Conservation (phyloP, 2,888 invertebrate species). For the Ophion costatus region DNA sequence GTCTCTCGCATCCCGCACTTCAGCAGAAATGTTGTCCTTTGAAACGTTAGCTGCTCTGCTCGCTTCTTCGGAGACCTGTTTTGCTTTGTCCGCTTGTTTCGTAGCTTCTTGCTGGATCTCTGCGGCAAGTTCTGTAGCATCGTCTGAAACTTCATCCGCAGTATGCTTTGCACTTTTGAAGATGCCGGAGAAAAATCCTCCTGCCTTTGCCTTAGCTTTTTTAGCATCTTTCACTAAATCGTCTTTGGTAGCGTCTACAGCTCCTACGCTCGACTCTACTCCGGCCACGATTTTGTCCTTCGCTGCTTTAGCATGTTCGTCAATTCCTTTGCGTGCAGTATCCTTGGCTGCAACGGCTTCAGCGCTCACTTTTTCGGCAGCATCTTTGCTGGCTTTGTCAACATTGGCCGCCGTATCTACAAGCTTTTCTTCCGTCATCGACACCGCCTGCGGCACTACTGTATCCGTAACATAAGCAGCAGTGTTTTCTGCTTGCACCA, state of each 20-base stretch:
- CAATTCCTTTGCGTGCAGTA: conserved; percentile 57
- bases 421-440: conserved; percentile 71
- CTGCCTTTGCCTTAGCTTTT: conserved; percentile 84
- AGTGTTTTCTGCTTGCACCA: conserved; percentile 61
- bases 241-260: conserved; percentile 39
- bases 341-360: conserved; percentile 50
- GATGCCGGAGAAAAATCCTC: conserved; percentile 55
- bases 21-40: conserved; percentile 30
- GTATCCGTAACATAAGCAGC: conserved; percentile 79
- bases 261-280: conserved; percentile 35
- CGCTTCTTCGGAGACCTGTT: conserved; percentile 29
- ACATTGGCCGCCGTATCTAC: conserved; percentile 11
- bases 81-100: conserved; percentile 61
- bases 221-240: conserved; percentile 68
- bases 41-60: conserved; percentile 53
- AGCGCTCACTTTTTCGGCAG: conserved; percentile 36
- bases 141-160: conserved; percentile 53
- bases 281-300: conserved; percentile 47
- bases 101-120: conserved; percentile 38
- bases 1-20: conserved; percentile 53
- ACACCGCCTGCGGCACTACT: conserved; percentile 38
- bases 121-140: conserved; percentile 35
- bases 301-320: conserved; percentile 19
- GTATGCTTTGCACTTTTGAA: conserved; percentile 52
- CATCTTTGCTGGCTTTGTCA: conserved; percentile 43